phyloP scores from a whole-genome alignment of 2,888 invertebrate genomes.

The Chelonus formosanus region DNA sequence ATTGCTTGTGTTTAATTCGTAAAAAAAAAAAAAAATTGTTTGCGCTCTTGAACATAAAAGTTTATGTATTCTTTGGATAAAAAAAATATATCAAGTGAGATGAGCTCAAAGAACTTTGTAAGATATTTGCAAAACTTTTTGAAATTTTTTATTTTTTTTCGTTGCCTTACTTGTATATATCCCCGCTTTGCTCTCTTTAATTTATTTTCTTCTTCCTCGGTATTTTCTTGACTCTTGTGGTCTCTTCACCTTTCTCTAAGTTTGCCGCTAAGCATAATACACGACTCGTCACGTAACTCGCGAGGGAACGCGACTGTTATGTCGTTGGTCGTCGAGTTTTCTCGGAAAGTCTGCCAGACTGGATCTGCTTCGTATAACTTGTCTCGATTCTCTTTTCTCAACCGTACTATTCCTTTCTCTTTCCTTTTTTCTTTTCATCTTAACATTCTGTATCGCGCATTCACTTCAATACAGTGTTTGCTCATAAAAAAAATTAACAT shows the following conservation, averaged over 20 bases:
- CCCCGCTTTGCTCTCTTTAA: not conserved
- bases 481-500: too few relatives aligned
- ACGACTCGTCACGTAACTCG: slow-evolving; percentile 21
- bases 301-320: not conserved
- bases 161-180: not conserved
- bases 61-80: slow-evolving; percentile 20
- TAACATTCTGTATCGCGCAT: not conserved
- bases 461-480: too few relatives aligned
- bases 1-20: too few relatives aligned
- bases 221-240: not conserved
- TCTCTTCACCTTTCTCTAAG: not conserved
- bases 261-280: slow-evolving; percentile 6
- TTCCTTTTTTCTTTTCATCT: not conserved
- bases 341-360: not conserved
- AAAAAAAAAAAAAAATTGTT: not conserved
- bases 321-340: not conserved
- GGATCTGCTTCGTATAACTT: not conserved
- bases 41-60: slow-evolving; percentile 1
- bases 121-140: slow-evolving; percentile 10
- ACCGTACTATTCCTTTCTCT: slow-evolving; percentile 14
- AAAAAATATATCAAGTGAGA: not conserved
- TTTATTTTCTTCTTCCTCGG: not conserved
- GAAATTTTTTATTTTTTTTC: slow-evolving; percentile 10
- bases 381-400: slow-evolving; percentile 15
- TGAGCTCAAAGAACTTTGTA: not conserved